phyloP scores from a whole-genome alignment of 2,797 vertebrate species.

The Cephalopachus bancanus region DNA sequence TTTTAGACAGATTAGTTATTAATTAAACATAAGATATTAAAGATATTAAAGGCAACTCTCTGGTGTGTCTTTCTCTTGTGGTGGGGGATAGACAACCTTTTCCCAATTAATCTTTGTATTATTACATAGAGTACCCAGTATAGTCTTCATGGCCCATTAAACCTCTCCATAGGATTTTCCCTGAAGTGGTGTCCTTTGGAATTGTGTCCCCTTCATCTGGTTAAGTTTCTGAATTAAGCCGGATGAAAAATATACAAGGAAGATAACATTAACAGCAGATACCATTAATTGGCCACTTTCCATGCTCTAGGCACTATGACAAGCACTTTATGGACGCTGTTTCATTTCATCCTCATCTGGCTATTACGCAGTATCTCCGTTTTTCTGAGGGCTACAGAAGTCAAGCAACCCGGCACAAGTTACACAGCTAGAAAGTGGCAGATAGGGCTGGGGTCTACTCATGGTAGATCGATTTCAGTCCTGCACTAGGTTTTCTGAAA shows the following conservation, averaged over 20 bases:
- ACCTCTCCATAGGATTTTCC: background rate
- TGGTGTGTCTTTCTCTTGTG: background rate
- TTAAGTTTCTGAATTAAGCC: slow-evolving; percentile 34
- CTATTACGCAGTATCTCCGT: background rate
- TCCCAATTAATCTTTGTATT: background rate
- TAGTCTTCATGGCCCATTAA: background rate
- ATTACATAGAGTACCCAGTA: background rate
- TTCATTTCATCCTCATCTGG: background rate
- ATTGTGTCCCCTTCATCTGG: background rate
- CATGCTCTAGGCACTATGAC: background rate
- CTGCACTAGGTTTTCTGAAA: slow-evolving; percentile 11
- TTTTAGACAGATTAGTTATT: background rate
- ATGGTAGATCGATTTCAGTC: background rate
- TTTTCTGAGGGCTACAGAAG: background rate
- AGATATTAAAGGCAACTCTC: background rate
- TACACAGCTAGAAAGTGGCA: background rate
- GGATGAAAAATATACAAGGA: background rate
- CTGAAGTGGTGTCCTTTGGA: background rate
- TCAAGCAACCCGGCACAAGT: background rate
- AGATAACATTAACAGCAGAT: background rate
- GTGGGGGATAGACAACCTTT: background rate
- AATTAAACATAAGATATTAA: background rate
- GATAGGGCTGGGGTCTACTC: background rate
- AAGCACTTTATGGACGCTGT: background rate
- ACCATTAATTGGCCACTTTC: background rate